Base-by-base conservation (phyloP, 1,140 invertebrate genomes). In the Monochamus saltuarius region DNA sequence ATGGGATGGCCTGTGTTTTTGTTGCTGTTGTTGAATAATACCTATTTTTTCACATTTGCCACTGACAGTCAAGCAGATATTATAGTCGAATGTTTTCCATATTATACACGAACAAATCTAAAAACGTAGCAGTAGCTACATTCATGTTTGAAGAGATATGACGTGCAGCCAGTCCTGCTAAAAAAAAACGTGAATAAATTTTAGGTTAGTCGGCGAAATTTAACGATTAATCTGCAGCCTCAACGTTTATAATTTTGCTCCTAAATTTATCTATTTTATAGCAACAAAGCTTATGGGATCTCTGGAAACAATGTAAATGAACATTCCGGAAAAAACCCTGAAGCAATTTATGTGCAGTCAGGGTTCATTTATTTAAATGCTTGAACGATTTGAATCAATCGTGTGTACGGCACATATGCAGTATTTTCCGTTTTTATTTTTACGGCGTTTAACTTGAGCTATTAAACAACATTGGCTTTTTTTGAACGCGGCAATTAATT, bases 361-460 rank as follows among this genome's bases (percentile, higher is more conserved):
- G 45, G 19, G 39, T 57, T 19, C 55, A 57, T 57, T 57, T 57
- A 57, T 57, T 57, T 57, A 57, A 51, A 51, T 42, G 56, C 35
- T 36, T 16, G 47, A 29, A 14, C 56, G 51, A 59, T 59, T 59
- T 59, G 56, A 59, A 59, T 59, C 56, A 59, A 59, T 59, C 47
- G 36, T 36, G 11, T 57, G 22, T 45, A 57, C 37, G 35, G 56
- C 56, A 49, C 43, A 29, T 57, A 29, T 29, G 22, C 22, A 29
- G 22, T 29, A 29, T 29, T 29, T 29, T 29, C 22, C 22, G 39
- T 42, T 42, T 42, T 42, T 42, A 42, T 42, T 42, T 42, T 42
- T 42, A 42, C 16, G n/a, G n/a, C 39, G 39, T 42, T 42, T n/a
- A 42, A 16, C 39, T 42, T 17, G 39, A 42, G 16, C 39, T 42